A percentile compares a stretch with the other conserved stretches of the same genome.
Conservation (phyloP, 1,140 invertebrate genomes). For the Camponotus pennsylvanicus region DNA sequence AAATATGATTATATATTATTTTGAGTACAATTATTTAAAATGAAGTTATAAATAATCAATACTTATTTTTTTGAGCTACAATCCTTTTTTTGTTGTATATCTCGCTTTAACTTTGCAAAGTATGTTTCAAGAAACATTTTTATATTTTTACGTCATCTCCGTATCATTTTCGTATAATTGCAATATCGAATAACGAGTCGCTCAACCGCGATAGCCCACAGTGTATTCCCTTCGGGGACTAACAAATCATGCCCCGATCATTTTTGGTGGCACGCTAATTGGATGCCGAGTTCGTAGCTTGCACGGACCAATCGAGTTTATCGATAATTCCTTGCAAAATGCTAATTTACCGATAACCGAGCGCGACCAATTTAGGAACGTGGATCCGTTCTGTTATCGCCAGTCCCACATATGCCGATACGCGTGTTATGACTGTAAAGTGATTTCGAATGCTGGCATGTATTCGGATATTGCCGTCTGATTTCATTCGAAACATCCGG, state of each 20-base stretch:
- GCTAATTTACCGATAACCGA: conserved; percentile 68
- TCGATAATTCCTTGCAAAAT: conserved; percentile 67
- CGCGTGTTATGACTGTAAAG: conserved; percentile 37
- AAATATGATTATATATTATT: not conserved
- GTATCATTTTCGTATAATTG: conserved; percentile 28
- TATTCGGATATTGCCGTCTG: conserved; percentile 20
- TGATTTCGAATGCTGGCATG: conserved; percentile 39
- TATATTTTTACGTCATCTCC: conserved; percentile 38
- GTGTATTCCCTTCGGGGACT: conserved; percentile 32
- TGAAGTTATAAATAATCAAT: not conserved
- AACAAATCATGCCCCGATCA: conserved; percentile 64
- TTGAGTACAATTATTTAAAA: not conserved
- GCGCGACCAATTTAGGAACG: conserved; percentile 47
- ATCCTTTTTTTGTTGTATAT: not conserved
- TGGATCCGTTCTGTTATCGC: conserved; percentile 23
- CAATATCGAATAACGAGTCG: conserved; percentile 55
- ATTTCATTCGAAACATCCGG: conserved; percentile 2
- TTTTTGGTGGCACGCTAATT: conserved; percentile 70
- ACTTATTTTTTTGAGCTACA: not conserved
- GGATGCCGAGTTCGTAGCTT: conserved; percentile 52
- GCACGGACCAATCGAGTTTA: conserved; percentile 40
- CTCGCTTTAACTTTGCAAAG: not conserved
- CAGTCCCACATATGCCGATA: conserved; percentile 16
- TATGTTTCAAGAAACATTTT: not conserved
- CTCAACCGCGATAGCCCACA: conserved; percentile 11